Base-by-base conservation (phyloP, 2,888 invertebrate genomes). In the Polydesmus complanatus region DNA sequence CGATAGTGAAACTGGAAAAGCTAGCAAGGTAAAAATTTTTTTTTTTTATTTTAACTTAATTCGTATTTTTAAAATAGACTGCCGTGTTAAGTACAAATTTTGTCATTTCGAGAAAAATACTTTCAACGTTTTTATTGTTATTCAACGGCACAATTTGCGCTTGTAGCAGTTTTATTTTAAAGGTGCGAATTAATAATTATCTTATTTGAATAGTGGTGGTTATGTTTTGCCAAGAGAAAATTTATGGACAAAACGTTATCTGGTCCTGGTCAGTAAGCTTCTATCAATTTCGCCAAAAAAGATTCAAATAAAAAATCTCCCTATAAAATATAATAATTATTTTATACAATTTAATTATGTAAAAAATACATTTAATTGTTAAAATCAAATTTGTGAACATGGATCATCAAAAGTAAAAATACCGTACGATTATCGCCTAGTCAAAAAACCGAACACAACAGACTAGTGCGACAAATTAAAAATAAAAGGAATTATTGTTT, bases 211-310 rank as follows among this genome's bases (percentile, higher is more conserved):
- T 70, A 79, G 77, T 98, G 98, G 98, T 98, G 98, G 98, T 78
- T 96, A 61, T 98, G 98, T 73, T 98, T 99, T 78, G 88, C 95
- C 27, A 95, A 95, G 73, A 94, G 95, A 82, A 95, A 94, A 81
- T 98, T 98, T 74, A 97, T 98, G 96, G 98, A 98, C 74, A 97
- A 97, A 74, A 93, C 93, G 27, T 78, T 98, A 27, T 86, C 91
- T 37, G 89, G 85, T 0, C 92, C 91, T 1, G 93, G 93, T 51
- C 86, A 87, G 50, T 64, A 58, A 58, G 23, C 1, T 37, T 37
- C 14, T n/a, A n/a, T n/a, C n/a, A n/a, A n/a, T n/a, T n/a, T n/a
- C n/a, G n/a, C n/a, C n/a, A n/a, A n/a, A n/a, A n/a, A n/a, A 37
- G 37, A 14, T 37, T 8, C 37, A 5, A 37, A 14, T 37, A 8